Evolutionary conservation across 23 tunicate genomes (phyloP).

Genomic region (Styela clava): DNA sequence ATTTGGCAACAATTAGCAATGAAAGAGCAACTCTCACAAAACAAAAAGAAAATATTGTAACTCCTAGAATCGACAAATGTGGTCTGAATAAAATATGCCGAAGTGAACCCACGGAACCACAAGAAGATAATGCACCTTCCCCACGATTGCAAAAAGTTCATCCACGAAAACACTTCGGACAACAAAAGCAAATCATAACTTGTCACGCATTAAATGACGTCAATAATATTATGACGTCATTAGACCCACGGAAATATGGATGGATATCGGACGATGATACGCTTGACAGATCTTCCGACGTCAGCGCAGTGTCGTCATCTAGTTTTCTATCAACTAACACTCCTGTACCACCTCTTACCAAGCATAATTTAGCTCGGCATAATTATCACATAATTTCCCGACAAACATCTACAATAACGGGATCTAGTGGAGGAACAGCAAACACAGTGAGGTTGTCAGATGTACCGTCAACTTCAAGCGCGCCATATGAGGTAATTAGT

Average conservation of each 20-base stretch:
- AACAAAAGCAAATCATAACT: neutral
- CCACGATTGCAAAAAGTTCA: neutral
- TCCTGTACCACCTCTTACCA: conserved; percentile 20
- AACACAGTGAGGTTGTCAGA: conserved; percentile 9
- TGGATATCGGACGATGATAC: conserved; percentile 32
- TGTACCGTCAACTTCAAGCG: conserved; percentile 5
- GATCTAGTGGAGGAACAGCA: neutral
- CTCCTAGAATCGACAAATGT: neutral
- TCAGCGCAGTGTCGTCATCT: conserved; percentile 5
- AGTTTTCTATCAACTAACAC: neutral
- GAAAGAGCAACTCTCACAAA: neutral
- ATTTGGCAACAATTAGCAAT: neutral
- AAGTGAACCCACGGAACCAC: too few species aligned
- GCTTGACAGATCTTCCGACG: neutral
- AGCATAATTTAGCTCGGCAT: conserved; percentile 16
- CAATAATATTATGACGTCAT: neutral
- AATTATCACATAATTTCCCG: conserved; percentile 11
- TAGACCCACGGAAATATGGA: conserved; percentile 14
- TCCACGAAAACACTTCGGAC: neutral
- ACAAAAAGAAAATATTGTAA: too few species aligned
- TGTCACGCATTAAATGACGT: neutral
- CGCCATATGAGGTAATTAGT: conserved; percentile 4
- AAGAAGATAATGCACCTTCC: too few species aligned
- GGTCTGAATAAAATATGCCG: too few species aligned
- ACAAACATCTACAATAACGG: conserved; percentile 10